These are phyloP conservation scores for Nothobranchius furzeri DNA, from an alignment of 2,113 vertebrate species.

Conservation along the genomic window DNA sequence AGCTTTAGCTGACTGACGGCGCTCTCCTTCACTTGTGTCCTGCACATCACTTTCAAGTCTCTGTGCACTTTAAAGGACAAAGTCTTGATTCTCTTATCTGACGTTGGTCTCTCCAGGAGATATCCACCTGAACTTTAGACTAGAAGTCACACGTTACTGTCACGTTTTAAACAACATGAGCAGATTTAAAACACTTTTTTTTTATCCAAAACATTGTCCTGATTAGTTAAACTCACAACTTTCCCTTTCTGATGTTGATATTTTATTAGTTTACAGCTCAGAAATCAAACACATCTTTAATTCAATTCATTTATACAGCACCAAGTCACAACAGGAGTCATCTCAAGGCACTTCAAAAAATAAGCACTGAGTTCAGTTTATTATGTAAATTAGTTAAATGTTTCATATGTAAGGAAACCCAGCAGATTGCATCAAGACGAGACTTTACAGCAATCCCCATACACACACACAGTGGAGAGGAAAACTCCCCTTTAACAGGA, in stretches of 20 bases:
- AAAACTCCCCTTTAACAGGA: too few relatives aligned
- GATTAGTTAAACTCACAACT: not conserved
- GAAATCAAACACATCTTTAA: too few relatives aligned
- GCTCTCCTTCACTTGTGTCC: slow-evolving; percentile 15
- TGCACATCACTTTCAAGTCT: slow-evolving; percentile 8
- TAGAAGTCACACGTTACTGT: not conserved
- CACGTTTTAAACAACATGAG: not conserved
- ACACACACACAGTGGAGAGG: too few relatives aligned
- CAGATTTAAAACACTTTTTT: slow-evolving; percentile 2
- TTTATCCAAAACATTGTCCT: not conserved
- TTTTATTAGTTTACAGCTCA: not conserved
- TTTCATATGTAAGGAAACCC: too few relatives aligned
- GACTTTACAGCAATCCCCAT: too few relatives aligned
- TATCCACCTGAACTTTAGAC: slow-evolving; percentile 4
- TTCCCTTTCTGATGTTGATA: not conserved
- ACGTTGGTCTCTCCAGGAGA: not conserved
- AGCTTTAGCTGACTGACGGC: slow-evolving; percentile 37
- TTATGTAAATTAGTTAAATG: too few relatives aligned
- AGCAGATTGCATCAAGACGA: too few relatives aligned
- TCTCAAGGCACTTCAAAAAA: too few relatives aligned
- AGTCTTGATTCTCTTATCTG: slow-evolving; percentile 9
- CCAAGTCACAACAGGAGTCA: too few relatives aligned
- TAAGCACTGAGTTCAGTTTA: too few relatives aligned
- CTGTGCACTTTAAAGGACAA: slow-evolving; percentile 22
- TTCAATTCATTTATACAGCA: too few relatives aligned